Conservation (phyloP, 2,797 vertebrate species). For the Sciurus vulgaris region DNA sequence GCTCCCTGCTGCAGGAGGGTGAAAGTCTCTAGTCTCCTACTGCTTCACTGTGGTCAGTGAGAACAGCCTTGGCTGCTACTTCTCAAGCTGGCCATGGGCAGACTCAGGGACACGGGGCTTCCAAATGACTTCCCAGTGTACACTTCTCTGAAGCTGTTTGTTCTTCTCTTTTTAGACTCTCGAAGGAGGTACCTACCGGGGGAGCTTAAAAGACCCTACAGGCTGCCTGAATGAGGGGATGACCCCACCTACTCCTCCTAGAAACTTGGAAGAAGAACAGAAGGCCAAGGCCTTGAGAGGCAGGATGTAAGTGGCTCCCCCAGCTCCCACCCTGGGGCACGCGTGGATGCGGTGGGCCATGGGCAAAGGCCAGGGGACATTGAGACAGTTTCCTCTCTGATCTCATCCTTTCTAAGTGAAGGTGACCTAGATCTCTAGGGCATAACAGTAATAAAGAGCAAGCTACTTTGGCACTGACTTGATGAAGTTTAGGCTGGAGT, state of each 20-base stretch:
- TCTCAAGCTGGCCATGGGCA: neutral
- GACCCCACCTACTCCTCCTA: constrained; percentile 91
- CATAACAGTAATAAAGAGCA: neutral
- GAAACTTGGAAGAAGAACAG: constrained; percentile 96
- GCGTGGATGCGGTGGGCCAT: accelerated
- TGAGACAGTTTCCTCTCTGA: neutral
- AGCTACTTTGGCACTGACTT: neutral
- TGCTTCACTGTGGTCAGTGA: neutral
- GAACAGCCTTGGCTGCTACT: neutral
- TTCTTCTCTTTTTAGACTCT: constrained; percentile 89
- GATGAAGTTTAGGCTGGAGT: constrained; percentile 1
- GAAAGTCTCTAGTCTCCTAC: neutral
- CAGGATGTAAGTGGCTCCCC: constrained; percentile 93
- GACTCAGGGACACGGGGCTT: neutral
- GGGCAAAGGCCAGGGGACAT: neutral
- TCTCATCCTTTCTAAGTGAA: neutral
- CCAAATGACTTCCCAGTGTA: neutral
- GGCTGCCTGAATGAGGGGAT: constrained; percentile 90
- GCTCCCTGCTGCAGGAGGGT: neutral
- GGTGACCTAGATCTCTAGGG: neutral
- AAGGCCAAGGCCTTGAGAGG: constrained; percentile 97
- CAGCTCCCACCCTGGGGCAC: neutral
- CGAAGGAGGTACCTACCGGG: constrained; percentile 94
- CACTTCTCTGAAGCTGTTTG: neutral
- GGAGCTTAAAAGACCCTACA: constrained; percentile 89